Evolutionary conservation across 1,140 invertebrate genomes (phyloP).

Genomic region (Dreissena rostriformis): DNA sequence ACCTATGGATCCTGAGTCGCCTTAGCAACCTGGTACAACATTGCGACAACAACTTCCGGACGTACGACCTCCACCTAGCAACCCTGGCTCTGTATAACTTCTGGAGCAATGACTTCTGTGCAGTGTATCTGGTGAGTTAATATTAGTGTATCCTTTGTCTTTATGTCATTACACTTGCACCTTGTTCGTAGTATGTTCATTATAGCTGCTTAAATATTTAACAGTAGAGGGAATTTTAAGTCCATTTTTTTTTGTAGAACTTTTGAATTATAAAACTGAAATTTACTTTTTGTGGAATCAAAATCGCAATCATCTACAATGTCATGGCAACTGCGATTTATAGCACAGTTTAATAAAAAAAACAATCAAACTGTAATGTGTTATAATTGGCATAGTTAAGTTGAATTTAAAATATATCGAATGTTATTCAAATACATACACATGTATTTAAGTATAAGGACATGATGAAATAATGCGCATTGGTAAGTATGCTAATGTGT

Average conservation of each 20-base stretch:
- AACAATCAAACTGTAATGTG: no score
- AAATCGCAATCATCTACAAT: background rate
- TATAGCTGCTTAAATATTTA: no score
- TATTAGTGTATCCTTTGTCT: background rate
- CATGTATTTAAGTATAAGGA: no score
- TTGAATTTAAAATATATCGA: no score
- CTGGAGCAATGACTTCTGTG: constrained; percentile 79
- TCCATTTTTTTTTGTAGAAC: background rate
- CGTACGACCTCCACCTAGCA: constrained; percentile 73
- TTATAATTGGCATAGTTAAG: no score
- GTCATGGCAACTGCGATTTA: background rate
- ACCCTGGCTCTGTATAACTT: constrained; percentile 74
- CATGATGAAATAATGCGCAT: no score
- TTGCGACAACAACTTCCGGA: constrained; percentile 71
- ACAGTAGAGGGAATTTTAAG: no score
- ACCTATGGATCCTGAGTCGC: constrained; percentile 78
- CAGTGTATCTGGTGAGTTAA: constrained; percentile 79
- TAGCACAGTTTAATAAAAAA: no score
- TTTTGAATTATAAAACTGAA: background rate
- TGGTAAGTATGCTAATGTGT: no score
- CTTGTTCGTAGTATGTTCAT: background rate
- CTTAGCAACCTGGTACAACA: constrained; percentile 69
- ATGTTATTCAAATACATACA: no score
- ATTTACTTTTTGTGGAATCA: background rate
- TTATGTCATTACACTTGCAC: background rate